Conservation (phyloP, 1,140 invertebrate genomes). For the Nautilus pompilius region DNA sequence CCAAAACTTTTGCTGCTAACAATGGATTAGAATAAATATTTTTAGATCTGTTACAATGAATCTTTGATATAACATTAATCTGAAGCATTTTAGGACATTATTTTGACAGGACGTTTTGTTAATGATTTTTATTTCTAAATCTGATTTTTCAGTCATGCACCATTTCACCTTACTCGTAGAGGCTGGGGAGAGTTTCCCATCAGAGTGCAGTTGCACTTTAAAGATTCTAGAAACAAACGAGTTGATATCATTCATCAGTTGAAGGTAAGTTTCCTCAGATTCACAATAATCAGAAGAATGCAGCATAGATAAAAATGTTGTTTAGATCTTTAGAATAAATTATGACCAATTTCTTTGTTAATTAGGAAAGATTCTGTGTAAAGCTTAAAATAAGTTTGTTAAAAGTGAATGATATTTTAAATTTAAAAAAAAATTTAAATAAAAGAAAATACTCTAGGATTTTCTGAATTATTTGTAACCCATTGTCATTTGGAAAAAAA, state of each 20-base stretch:
- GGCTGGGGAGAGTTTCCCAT: slow-evolving; percentile 92
- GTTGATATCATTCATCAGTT: slow-evolving; percentile 77
- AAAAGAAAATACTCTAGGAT: too few relatives aligned
- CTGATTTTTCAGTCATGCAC: slow-evolving; percentile 61
- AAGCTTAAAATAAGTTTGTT: too few relatives aligned
- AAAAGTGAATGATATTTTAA: too few relatives aligned
- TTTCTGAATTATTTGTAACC: too few relatives aligned
- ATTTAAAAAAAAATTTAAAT: too few relatives aligned
- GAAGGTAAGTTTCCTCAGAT: slow-evolving; percentile 54
- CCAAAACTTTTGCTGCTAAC: too few relatives aligned
- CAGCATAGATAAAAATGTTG: neutral
- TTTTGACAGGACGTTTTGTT: too few relatives aligned
- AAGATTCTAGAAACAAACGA: slow-evolving; percentile 71
- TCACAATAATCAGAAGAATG: neutral
- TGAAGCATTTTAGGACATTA: too few relatives aligned
- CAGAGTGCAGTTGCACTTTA: slow-evolving; percentile 76
- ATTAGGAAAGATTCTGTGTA: neutral
- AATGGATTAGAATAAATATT: too few relatives aligned
- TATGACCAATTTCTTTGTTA: neutral
- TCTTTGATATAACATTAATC: too few relatives aligned
- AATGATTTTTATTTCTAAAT: slow-evolving; percentile 11
- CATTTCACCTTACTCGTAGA: slow-evolving; percentile 77
- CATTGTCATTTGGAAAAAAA: too few relatives aligned
- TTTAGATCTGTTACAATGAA: too few relatives aligned
- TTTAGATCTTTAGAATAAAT: neutral